Conservation (phyloP, 2,888 invertebrate species). For the Falcaria lacertinaria region DNA sequence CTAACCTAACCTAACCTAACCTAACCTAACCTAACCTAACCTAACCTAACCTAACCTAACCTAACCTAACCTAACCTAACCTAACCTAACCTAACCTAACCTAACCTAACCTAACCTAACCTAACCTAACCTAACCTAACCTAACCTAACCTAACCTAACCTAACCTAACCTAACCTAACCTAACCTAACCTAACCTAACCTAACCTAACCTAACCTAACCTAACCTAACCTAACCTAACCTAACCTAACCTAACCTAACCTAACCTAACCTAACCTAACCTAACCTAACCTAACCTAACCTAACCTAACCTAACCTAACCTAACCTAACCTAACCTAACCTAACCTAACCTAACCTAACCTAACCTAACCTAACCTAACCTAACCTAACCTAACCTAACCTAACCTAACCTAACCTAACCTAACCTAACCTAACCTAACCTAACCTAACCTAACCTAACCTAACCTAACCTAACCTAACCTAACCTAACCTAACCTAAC, state of each 20-base stretch:
- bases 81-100: slow-evolving; percentile 5
- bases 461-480: slow-evolving; percentile 8
- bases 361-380: slow-evolving; percentile 2
- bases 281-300: slow-evolving; percentile 9
- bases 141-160: slow-evolving; percentile 7
- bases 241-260: slow-evolving; percentile 7
- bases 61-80: neutral
- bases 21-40: slow-evolving; percentile 1
- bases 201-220: slow-evolving; percentile 4
- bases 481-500: slow-evolving; percentile 6
- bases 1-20: slow-evolving; percentile 2
- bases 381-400: slow-evolving; percentile 5
- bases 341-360: slow-evolving; percentile 5
- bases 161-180: slow-evolving; percentile 7
- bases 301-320: slow-evolving; percentile 7
- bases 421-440: slow-evolving; percentile 5
- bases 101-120: slow-evolving; percentile 3
- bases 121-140: neutral
- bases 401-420: slow-evolving; percentile 9
- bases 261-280: slow-evolving; percentile 6
- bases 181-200: slow-evolving; percentile 3
- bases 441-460: slow-evolving; percentile 7
- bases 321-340: slow-evolving; percentile 5
- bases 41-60: neutral
- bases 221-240: slow-evolving; percentile 3